A percentile compares a stretch with the other conserved stretches of the same genome.
phyloP scores from a whole-genome alignment of 2,113 vertebrate species.

The Pseudorasbora parva region DNA sequence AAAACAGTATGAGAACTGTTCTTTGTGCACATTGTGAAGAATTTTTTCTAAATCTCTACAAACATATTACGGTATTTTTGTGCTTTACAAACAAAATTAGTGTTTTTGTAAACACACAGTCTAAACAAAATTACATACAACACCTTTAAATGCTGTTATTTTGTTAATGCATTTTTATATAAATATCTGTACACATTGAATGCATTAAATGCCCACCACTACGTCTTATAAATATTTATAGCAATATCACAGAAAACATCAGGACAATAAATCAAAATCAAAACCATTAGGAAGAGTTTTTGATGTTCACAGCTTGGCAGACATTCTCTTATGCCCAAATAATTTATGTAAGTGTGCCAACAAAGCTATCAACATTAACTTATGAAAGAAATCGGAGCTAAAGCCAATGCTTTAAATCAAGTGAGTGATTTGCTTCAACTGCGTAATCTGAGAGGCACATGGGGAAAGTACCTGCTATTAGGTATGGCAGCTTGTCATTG shows the following conservation, averaged over 20 bases:
- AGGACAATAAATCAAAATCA: neutral
- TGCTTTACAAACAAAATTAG: too few relatives aligned
- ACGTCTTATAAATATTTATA: neutral
- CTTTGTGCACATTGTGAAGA: too few relatives aligned
- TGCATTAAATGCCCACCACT: neutral
- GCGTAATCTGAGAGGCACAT: neutral
- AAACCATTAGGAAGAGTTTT: conserved; percentile 2
- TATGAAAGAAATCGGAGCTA: conserved; percentile 7
- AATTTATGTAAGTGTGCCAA: neutral
- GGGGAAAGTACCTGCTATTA: conserved; percentile 76
- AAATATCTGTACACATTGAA: neutral
- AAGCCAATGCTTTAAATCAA: conserved; percentile 11
- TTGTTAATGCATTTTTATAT: too few relatives aligned
- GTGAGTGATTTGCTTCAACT: neutral
- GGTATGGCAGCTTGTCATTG: conserved; percentile 76
- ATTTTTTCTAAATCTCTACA: too few relatives aligned
- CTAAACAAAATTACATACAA: too few relatives aligned
- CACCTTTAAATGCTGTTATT: too few relatives aligned
- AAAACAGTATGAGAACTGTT: too few relatives aligned
- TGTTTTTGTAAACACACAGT: too few relatives aligned
- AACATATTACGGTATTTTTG: too few relatives aligned
- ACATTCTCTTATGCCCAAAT: neutral
- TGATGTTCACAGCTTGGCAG: neutral
- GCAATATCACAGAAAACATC: neutral
- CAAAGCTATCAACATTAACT: neutral